Percentiles rank a stretch among this genome's conserved stretches.
Conservation (phyloP, 2,113 vertebrate species). For the Gallinago media region DNA sequence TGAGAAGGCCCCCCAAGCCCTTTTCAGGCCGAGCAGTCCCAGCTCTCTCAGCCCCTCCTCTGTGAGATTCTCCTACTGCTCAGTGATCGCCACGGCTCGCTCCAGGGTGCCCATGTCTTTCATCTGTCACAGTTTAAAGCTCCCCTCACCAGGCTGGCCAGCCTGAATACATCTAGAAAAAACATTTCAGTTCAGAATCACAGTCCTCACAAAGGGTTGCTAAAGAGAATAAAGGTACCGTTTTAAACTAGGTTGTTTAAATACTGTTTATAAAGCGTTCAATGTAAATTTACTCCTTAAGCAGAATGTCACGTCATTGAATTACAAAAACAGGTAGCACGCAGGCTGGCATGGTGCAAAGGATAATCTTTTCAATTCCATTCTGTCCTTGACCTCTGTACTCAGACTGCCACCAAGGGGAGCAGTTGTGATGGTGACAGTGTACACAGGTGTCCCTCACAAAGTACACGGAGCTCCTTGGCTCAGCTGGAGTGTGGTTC, state of each 20-base stretch:
- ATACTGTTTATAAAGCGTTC: background rate
- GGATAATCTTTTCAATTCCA: background rate
- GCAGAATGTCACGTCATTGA: background rate
- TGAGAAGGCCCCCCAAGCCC: background rate
- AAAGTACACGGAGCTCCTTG: background rate
- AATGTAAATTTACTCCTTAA: background rate
- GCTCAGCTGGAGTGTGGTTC: background rate
- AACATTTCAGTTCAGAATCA: background rate
- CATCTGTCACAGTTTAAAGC: background rate
- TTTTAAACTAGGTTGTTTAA: background rate
- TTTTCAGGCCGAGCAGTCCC: background rate
- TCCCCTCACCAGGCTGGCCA: background rate
- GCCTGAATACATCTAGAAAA: background rate
- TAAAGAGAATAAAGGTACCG: background rate
- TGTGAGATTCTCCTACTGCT: background rate
- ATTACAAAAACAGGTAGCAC: background rate
- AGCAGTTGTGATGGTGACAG: conserved; percentile 8
- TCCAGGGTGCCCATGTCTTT: background rate
- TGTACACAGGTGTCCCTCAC: background rate
- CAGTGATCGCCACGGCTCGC: background rate
- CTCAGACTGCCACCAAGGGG: conserved; percentile 36
- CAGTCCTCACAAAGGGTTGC: background rate
- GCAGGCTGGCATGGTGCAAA: background rate
- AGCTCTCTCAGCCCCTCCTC: background rate
- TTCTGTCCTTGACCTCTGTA: conserved; percentile 57